Base-by-base conservation (phyloP, 1,140 invertebrate genomes). In the Archivesica marissinica region DNA sequence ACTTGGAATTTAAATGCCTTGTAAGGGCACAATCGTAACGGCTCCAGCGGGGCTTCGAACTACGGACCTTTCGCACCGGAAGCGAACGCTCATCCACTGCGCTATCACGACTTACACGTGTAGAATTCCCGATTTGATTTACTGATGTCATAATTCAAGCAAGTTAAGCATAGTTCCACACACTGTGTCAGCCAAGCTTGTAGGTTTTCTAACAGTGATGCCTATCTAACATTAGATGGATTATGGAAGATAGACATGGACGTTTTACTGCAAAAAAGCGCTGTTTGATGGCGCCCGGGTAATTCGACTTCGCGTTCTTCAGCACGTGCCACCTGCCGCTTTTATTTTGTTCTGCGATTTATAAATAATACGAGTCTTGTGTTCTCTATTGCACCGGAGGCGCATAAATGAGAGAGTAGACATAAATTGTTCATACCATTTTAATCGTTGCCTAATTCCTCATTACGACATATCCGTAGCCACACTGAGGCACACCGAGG, bases 311-410 rank as follows among this genome's bases (percentile, higher is more conserved):
- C 33, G 59, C 59, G 59, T 64, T 64, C 59, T 25, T 25, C 30
- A 25, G 59, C 59, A 64, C 59, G 59, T 64, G 59, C 59, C 59
- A 64, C 59, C 59, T 64, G 59, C 59, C 30, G 59, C 30, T 30
- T 64, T 64, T 64, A 64, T 64, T 64, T 30, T 64, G 17, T 64
- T 64, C 30, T 17, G 13, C 59, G 59, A 35, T 64, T 35, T 25
- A 35, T 30, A 20, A 35, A 64, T 33, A 64, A 64, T 15, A 17
- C 6, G 59, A 30, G 28, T 64, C 20, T 64, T 64, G 20, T 59
- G 9, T 25, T 17, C 2, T 25, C 1, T 30, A 59, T 28, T 59
- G n/a, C 54, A 59, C n/a, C 54, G 33, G 13, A 64, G 59, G 59
- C 28, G n/a, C n/a, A 33, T 64, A 64, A 17, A n/a, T 35, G 30